A percentile compares a stretch with the other conserved stretches of the same genome.
Evolutionary conservation across 2,888 invertebrate species (phyloP).

Genomic region (Argyresthia albistria): DNA sequence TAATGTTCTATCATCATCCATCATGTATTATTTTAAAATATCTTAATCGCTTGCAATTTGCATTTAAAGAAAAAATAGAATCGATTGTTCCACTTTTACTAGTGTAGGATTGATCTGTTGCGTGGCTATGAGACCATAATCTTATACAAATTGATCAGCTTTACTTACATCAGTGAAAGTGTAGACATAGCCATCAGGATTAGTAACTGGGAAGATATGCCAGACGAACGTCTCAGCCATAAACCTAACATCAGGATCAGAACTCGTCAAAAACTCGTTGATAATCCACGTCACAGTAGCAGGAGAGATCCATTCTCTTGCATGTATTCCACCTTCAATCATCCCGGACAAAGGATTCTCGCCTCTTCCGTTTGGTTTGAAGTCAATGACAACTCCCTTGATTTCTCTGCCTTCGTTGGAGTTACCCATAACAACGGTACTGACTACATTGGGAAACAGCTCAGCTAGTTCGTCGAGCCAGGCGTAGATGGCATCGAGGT

Average conservation of each 20-base stretch:
- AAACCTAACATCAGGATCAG: constrained; percentile 59
- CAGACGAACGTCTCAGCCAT: constrained; percentile 80
- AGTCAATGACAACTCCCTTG: constrained; percentile 60
- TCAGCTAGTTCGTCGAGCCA: constrained; percentile 70
- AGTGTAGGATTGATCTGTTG: no score
- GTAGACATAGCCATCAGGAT: constrained; percentile 83
- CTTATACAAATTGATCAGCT: not conserved
- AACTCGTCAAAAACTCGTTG: constrained; percentile 76
- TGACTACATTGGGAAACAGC: constrained; percentile 57
- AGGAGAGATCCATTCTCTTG: constrained; percentile 82
- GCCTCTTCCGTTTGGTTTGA: constrained; percentile 22
- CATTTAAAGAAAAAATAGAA: no score
- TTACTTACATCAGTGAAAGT: constrained; percentile 73
- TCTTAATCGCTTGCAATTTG: no score
- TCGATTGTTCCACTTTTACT: no score
- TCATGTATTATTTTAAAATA: no score
- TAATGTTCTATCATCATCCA: not conserved
- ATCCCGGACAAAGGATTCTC: constrained; percentile 59
- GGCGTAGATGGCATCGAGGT: constrained; percentile 68
- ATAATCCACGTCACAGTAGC: constrained; percentile 80
- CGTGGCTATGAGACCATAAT: no score
- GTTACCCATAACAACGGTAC: constrained; percentile 64
- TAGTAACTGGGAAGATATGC: constrained; percentile 81
- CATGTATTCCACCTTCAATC: constrained; percentile 77
- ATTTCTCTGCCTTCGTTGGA: constrained; percentile 74